Evolutionary conservation across 2,888 invertebrate genomes (phyloP), one percentile per base, ranked within the genome.

Genomic region (Ochropacha duplaris): DNA sequence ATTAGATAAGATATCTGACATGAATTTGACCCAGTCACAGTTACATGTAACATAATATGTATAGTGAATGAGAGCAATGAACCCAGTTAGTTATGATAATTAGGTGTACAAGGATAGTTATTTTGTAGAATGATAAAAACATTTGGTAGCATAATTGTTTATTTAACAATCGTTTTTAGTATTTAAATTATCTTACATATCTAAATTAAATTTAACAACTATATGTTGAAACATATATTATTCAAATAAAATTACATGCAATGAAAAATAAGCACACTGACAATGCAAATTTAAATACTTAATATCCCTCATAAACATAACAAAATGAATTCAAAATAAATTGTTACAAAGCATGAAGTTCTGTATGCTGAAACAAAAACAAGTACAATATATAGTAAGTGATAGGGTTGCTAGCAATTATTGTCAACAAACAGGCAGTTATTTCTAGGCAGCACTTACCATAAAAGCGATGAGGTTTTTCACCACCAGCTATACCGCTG

Each of bases 401-500:
- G 62, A 62, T 64, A 69, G 16, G 62, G 57, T 61, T 58, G 64
- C 69, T 66, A 68, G 62, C 61, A 60, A 60, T 65, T 55, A 57
- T 62, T 64, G 64, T 61, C 57, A 55, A 66, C 54, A 59, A 61
- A 54, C 54, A 70, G 65, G 56, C 56, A 55, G 51, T 49, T 57
- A 22, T 19, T 54, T n/a, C n/a, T 50, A 55, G 55, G 59, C 57
- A 51, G 60, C 59, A 90, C 93, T 93, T 83, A 93, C 93, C 93
- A 83, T 93, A 93, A 76, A 93, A 93, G 71, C 93, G 90, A 66
- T 85, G 92, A 52, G 90, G 90, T 76, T 87, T 90, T 78, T 88
- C 89, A 61, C 83, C 81, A 55, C 78, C 79, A 49, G 81, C 71
- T 63, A 81, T 74, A 64, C 84, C 84, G 69, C 84, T 88, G 69